phyloP scores from a whole-genome alignment of 2,113 vertebrate species.

The Chloebia gouldiae region DNA sequence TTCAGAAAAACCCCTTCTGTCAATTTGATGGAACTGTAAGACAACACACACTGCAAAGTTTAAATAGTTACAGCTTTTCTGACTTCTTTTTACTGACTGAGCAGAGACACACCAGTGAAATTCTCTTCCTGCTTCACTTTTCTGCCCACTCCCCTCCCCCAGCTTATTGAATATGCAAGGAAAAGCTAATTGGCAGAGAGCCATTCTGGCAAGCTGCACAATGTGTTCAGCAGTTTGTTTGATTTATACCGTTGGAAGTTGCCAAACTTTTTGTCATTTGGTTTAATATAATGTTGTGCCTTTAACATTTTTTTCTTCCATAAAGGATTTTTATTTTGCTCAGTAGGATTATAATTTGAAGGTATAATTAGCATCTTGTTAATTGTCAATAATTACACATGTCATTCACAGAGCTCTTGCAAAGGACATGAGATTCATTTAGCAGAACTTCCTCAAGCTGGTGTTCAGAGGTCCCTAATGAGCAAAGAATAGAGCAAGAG shows the following conservation, averaged over 20 bases:
- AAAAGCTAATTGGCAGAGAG: slow-evolving; percentile 63
- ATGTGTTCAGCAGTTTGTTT: slow-evolving; percentile 66
- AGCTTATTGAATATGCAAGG: slow-evolving; percentile 38
- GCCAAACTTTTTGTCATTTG: slow-evolving; percentile 70
- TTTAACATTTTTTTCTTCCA: slow-evolving; percentile 50
- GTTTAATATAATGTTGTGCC: slow-evolving; percentile 49
- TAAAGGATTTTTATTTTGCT: slow-evolving; percentile 61
- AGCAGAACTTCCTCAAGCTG: slow-evolving; percentile 57
- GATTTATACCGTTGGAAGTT: slow-evolving; percentile 53
- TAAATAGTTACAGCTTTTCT: slow-evolving; percentile 31
- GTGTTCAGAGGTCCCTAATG: slow-evolving; percentile 35
- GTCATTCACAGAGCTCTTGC: slow-evolving; percentile 56
- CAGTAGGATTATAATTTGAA: slow-evolving; percentile 57
- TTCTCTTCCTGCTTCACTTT: slow-evolving; percentile 19
- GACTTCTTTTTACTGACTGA: slow-evolving; percentile 42
- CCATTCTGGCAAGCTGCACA: slow-evolving; percentile 54
- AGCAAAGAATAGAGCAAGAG: slow-evolving; percentile 27
- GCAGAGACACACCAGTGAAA: neutral
- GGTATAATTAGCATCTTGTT: slow-evolving; percentile 67
- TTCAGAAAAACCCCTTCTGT: neutral
- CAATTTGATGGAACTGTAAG: neutral
- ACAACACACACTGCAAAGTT: neutral
- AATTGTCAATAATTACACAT: slow-evolving; percentile 61
- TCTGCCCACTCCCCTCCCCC: neutral
- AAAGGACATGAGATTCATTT: slow-evolving; percentile 58